Conservation (phyloP, 1,140 invertebrate species). For the Atopsyche davidsoni region DNA sequence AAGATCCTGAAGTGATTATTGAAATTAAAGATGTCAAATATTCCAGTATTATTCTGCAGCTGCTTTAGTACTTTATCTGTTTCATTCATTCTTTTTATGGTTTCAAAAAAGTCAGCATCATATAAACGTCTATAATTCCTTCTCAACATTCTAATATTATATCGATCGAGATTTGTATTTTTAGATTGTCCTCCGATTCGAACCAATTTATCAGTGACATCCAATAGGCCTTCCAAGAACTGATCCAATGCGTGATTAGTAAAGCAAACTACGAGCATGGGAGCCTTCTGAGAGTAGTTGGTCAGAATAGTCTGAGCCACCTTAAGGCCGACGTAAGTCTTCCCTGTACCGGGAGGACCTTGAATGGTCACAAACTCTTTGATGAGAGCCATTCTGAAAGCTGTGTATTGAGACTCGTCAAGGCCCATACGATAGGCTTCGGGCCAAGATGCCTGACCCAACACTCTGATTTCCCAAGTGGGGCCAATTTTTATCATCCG, state of each 20-base stretch:
- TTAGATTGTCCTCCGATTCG: slow-evolving; percentile 69
- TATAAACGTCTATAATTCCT: too few relatives aligned
- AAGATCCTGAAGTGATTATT: too few relatives aligned
- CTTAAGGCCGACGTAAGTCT: slow-evolving; percentile 69
- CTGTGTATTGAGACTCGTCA: slow-evolving; percentile 54
- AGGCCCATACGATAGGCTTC: slow-evolving; percentile 40
- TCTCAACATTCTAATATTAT: too few relatives aligned
- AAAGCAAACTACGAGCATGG: slow-evolving; percentile 72
- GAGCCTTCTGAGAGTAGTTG: slow-evolving; percentile 35
- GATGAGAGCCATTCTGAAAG: slow-evolving; percentile 53
- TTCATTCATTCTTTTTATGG: too few relatives aligned
- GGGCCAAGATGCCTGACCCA: slow-evolving; percentile 41
- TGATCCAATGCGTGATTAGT: slow-evolving; percentile 88
- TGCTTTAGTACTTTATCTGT: too few relatives aligned
- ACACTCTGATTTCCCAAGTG: slow-evolving; percentile 23
- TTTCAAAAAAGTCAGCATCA: too few relatives aligned
- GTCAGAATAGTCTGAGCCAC: slow-evolving; percentile 54
- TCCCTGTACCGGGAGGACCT: slow-evolving; percentile 74
- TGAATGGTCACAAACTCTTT: slow-evolving; percentile 70
- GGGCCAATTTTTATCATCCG: slow-evolving; percentile 3
- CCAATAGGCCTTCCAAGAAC: slow-evolving; percentile 69
- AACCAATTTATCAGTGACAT: slow-evolving; percentile 53
- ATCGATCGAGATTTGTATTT: slow-evolving; percentile 50
- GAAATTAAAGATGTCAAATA: too few relatives aligned
- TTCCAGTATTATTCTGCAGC: too few relatives aligned